A percentile compares a stretch with the other conserved stretches of the same genome.
Evolutionary conservation across 2,888 invertebrate species (phyloP).

Genomic region (Hydrotaea cyrtoneurina): DNA sequence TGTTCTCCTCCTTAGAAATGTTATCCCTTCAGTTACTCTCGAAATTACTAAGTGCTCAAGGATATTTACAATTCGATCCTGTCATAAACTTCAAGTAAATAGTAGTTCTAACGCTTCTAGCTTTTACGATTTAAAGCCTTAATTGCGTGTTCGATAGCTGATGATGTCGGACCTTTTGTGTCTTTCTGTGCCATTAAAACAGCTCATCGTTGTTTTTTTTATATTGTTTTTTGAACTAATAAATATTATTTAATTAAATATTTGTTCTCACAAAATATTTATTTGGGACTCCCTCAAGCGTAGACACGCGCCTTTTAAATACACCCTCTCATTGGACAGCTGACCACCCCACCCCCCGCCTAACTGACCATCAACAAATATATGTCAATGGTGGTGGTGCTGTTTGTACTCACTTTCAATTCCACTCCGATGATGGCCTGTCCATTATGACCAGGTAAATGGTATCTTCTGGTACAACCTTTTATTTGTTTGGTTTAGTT

Average conservation of each 20-base stretch:
- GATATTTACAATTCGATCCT: too few relatives aligned
- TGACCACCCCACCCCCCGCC: not conserved
- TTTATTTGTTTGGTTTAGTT: constrained; percentile 29
- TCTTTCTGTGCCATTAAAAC: constrained; percentile 3
- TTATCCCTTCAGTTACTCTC: too few relatives aligned
- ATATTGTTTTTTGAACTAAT: constrained; percentile 22
- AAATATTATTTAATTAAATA: constrained; percentile 49
- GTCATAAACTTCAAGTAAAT: too few relatives aligned
- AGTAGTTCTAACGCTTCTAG: too few relatives aligned
- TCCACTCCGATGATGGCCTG: not conserved
- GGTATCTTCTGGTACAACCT: not conserved
- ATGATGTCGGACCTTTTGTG: not conserved
- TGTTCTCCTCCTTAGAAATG: too few relatives aligned
- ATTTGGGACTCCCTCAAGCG: constrained; percentile 41
- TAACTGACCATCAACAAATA: constrained; percentile 1
- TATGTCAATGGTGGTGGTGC: not conserved
- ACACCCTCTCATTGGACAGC: not conserved
- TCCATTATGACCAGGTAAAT: constrained; percentile 32
- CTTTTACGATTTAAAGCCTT: constrained; percentile 45
- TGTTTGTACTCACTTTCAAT: too few relatives aligned
- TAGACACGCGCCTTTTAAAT: constrained; percentile 51
- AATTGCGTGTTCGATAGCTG: constrained; percentile 31
- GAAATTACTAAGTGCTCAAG: too few relatives aligned
- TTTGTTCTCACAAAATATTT: constrained; percentile 40
- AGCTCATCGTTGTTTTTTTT: too few relatives aligned